Percentiles rank a stretch among this genome's conserved stretches.
phyloP scores from a whole-genome alignment of 2,113 vertebrate species.

The Rhodinocichla rosea region DNA sequence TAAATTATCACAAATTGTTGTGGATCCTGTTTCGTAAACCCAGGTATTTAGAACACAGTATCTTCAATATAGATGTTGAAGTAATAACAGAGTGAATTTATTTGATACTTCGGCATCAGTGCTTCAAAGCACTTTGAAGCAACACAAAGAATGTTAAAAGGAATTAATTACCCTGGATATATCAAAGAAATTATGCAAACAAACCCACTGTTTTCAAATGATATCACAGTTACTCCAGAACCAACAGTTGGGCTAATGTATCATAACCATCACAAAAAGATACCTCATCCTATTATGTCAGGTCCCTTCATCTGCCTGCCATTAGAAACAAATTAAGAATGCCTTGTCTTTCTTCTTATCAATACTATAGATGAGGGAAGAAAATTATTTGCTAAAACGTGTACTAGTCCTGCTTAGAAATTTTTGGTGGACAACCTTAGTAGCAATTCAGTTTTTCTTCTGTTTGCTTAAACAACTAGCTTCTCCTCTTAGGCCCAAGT shows the following conservation, averaged over 20 bases:
- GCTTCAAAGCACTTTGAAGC: background rate
- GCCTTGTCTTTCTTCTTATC: background rate
- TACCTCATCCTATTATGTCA: background rate
- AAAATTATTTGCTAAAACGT: accelerated
- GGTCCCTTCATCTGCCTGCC: background rate
- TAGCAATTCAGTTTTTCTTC: background rate
- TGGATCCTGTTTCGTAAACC: background rate
- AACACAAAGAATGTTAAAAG: background rate
- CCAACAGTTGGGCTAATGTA: background rate
- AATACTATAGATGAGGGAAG: background rate
- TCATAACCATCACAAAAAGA: background rate
- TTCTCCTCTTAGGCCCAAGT: background rate
- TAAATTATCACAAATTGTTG: background rate
- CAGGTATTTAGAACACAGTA: background rate
- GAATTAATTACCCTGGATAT: background rate
- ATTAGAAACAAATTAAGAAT: background rate
- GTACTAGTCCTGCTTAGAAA: background rate
- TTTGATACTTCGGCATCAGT: background rate
- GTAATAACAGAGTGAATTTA: background rate
- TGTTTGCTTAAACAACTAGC: background rate
- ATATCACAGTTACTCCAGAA: background rate
- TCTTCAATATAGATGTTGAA: background rate
- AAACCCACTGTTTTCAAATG: background rate
- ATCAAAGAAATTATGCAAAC: background rate
- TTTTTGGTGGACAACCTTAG: background rate